Evolutionary conservation across 2,888 invertebrate species (phyloP), one percentile per base, ranked within the genome.

Genomic region (Carabus problematicus): DNA sequence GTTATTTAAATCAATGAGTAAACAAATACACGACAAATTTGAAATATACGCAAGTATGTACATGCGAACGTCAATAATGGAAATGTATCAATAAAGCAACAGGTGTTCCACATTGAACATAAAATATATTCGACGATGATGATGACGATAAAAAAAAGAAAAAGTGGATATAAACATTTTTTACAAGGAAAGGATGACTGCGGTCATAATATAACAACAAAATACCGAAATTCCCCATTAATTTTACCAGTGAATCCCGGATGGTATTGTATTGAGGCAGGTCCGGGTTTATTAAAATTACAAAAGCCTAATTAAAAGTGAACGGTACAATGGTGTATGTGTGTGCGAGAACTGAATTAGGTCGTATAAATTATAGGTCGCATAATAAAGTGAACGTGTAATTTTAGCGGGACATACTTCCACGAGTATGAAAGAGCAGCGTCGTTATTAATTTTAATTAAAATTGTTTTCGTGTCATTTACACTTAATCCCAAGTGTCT

Each of bases 21-120:
- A 12, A 12, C 12, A 43, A 43, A 14, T 47, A 16, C 16, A 7
- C 9, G 12, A 47, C 12, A 47, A 52, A 52, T 14, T 14, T 12
- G 11, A 29, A 29, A 29, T 29, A 3, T 29, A 29, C 6, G 14
- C 49, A 39, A 62, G 16, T 14, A 52, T 9, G 19, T 49, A 49
- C 39, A 47, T 62, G 11, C 39, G 29, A 3, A 4, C 40, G n/a
- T 49, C 45, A n/a, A 19, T 40, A 62, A 40, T 49, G 52, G 49
- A 41, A 54, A 63, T 55, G 14, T 63, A 63, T 63, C 62, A 62
- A 63, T 54, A 55, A 63, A 63, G 63, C 63, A 63, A 63, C 63
- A 63, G 63, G 63, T 63, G 63, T 63, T 16, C 55, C 16, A 55
- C 55, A 54, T 63, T 49, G 14, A 62, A 29, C 39, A 14, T 62